Evolutionary conservation across 2,113 vertebrate genomes (phyloP).

Genomic region (Nesospiza acunhae): DNA sequence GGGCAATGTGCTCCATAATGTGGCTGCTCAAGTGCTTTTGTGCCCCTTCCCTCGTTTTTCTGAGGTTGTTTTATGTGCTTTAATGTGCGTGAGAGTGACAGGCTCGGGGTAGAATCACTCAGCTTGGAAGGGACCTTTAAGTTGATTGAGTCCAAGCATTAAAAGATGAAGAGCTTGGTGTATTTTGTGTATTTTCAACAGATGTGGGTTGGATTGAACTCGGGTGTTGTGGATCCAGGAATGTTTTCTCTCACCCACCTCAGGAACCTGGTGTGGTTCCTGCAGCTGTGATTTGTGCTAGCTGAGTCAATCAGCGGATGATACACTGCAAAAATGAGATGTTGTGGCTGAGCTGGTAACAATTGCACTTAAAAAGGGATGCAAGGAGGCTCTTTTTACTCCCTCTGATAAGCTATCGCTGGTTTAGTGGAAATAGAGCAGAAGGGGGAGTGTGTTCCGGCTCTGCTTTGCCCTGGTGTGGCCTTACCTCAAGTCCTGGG

Average conservation of each 20-base stretch:
- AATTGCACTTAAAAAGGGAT: background rate
- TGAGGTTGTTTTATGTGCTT: fast-evolving
- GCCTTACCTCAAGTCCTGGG: fast-evolving
- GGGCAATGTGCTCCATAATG: fast-evolving
- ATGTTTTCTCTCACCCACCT: fast-evolving
- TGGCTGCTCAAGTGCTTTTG: background rate
- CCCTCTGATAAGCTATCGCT: fast-evolving
- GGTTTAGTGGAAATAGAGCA: background rate
- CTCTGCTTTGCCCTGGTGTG: background rate
- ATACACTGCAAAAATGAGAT: background rate
- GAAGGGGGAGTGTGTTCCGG: fast-evolving
- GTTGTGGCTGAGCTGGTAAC: background rate
- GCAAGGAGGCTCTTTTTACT: background rate
- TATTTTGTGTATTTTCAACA: background rate
- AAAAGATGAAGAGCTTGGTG: background rate
- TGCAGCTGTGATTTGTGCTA: background rate
- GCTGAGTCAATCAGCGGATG: background rate
- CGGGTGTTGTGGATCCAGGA: background rate
- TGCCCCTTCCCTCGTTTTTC: background rate
- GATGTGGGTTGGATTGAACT: fast-evolving
- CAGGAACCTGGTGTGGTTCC: background rate
- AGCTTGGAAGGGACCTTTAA: background rate
- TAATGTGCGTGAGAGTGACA: fast-evolving
- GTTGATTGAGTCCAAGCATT: background rate
- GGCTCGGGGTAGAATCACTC: background rate